Base-by-base conservation (phyloP, 2,113 vertebrate genomes). In the Datnioides undecimradiatus region DNA sequence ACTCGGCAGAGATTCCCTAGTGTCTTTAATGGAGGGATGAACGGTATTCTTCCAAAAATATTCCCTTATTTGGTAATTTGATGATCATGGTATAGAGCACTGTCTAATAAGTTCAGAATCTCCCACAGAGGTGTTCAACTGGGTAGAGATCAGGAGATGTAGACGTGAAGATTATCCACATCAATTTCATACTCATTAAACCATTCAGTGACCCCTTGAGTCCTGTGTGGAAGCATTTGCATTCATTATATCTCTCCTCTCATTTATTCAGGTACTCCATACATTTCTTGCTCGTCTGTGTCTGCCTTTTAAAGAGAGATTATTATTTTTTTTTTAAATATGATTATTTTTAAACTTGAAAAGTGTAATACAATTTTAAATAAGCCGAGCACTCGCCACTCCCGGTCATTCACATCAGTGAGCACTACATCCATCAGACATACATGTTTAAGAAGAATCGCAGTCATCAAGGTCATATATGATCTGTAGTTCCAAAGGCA, bases 171-270 rank as follows among this genome's bases (percentile, higher is more conserved):
- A 54, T 29, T 23, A 46, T 33, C 54, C 74, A 3, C 34, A 19
- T 45, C n/a, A 34, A 16, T 45, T 62, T 55, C 36, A 36, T 38
- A 1, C 57, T 45, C 38, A 70, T 54, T 63, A 60, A 69, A 36
- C 12, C 45, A 25, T 49, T 41, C 45, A 46, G 23, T 67, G 76
- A n/a, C 68, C 60, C 33, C 10, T 52, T 8, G 0, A 4, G 33
- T 43, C 12, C 75, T 8, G n/a, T 12, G 34, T 19, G 46, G 27
- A 29, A 34, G 21, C 34, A 54, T 38, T 12, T 41, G 21, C 51
- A 58, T 72, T 66, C 31, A 40, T 57, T 41, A 25, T 16, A 8
- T 51, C 25, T 49, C 19, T 29, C 40, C 5, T 0, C 16, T 41
- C 19, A 38, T 16, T 29, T 54, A 71, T 71, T 45, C 46, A 43